Conservation (phyloP, 2,797 vertebrate genomes). For the Cirrhinus mrigala region DNA sequence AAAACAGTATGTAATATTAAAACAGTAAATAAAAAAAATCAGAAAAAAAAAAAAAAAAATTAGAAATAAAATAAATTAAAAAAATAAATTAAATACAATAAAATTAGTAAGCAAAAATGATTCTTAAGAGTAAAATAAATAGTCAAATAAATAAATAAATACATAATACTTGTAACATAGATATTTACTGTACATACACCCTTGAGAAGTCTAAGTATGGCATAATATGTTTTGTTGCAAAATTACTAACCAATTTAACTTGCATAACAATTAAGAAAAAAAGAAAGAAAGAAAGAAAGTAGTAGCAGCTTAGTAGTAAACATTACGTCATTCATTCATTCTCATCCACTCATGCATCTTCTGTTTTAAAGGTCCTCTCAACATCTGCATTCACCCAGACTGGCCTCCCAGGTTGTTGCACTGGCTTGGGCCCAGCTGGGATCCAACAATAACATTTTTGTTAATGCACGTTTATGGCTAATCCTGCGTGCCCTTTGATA, state of each 20-base stretch:
- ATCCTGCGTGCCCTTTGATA: constrained; percentile 69
- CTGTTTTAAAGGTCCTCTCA: constrained; percentile 4
- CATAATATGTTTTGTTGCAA: too few species aligned
- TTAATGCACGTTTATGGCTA: constrained; percentile 64
- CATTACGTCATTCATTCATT: not conserved
- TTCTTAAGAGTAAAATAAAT: not conserved
- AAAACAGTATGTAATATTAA: not conserved
- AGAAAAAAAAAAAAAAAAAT: not conserved
- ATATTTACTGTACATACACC: not conserved
- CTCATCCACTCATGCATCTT: not conserved
- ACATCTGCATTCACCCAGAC: not conserved
- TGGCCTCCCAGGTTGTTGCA: constrained; percentile 17
- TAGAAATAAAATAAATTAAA: too few species aligned
- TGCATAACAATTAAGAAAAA: not conserved
- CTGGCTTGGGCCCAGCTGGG: constrained; percentile 39
- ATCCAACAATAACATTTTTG: constrained; percentile 58
- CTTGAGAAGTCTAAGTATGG: not conserved
- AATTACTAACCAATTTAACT: too few species aligned
- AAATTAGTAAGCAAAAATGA: not conserved
- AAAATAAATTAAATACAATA: too few species aligned
- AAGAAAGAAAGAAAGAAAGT: not conserved
- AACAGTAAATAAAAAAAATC: not conserved
- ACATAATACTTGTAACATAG: too few species aligned
- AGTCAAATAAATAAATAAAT: not conserved
- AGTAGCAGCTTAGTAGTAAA: not conserved